Percentiles rank a stretch among this genome's conserved stretches.
phyloP scores from a whole-genome alignment of 2,888 invertebrate genomes.

The Eudiplozoon nipponicum region DNA sequence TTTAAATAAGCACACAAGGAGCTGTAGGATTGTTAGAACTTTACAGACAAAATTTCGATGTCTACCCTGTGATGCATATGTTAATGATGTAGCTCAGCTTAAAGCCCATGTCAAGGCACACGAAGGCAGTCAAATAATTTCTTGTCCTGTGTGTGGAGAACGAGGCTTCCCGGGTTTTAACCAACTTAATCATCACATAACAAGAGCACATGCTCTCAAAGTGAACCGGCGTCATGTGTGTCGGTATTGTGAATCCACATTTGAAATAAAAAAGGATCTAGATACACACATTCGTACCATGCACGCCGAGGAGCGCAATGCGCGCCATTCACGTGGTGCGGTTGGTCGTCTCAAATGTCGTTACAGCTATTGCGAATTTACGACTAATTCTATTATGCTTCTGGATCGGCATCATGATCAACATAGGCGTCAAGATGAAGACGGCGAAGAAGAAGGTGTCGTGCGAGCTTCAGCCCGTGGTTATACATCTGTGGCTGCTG shows the following conservation, averaged over 20 bases:
- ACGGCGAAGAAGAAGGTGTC: background rate
- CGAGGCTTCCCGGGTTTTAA: conserved; percentile 15
- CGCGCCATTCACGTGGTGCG: conserved; percentile 11
- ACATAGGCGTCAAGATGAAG: conserved; percentile 5
- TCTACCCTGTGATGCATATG: conserved; percentile 12
- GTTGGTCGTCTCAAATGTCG: conserved; percentile 12
- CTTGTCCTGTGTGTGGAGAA: conserved; percentile 15
- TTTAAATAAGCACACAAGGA: conserved; percentile 14
- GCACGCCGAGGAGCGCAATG: conserved; percentile 12
- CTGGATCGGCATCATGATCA: conserved; percentile 14
- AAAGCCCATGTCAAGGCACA: conserved; percentile 15
- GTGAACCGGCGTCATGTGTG: conserved; percentile 14
- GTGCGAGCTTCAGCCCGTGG: too few relatives aligned
- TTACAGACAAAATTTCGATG: conserved; percentile 14
- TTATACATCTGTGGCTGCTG: too few relatives aligned
- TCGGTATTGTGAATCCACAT: conserved; percentile 15
- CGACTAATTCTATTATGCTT: conserved; percentile 14
- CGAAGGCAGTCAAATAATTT: conserved; percentile 14
- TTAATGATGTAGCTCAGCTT: conserved; percentile 10
- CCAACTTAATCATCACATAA: conserved; percentile 15
- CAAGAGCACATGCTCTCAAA: conserved; percentile 15
- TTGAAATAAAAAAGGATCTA: conserved; percentile 12
- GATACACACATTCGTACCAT: conserved; percentile 10
- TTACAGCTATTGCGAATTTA: conserved; percentile 13
- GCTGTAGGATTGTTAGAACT: conserved; percentile 13